Evolutionary conservation across 2,113 vertebrate genomes (phyloP).

Genomic region (Sinocyclocheilus anshuiensis): DNA sequence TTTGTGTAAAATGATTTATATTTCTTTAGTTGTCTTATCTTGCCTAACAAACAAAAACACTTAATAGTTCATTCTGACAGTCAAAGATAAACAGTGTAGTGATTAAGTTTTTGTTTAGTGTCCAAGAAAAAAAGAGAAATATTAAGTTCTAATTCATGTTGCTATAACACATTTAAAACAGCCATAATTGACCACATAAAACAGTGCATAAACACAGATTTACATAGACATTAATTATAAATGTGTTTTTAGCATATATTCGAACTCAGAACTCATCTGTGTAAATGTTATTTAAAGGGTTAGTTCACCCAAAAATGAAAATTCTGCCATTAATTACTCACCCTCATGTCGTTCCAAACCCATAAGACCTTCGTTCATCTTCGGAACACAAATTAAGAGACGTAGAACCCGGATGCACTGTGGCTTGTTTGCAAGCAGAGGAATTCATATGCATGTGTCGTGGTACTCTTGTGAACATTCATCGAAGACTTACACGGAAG

Average conservation of each 20-base stretch:
- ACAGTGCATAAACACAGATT: no score
- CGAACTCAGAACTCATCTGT: neutral
- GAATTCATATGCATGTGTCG: no score
- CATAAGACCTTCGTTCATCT: neutral
- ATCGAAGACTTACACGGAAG: no score
- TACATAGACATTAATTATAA: no score
- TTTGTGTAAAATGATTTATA: neutral
- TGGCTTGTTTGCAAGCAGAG: no score
- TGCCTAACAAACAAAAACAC: neutral
- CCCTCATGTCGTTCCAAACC: neutral
- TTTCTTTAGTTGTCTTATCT: neutral
- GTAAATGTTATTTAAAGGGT: neutral
- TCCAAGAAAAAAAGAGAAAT: neutral
- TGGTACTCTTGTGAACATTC: no score
- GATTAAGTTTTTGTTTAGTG: neutral
- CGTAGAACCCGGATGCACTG: no score
- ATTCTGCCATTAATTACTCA: neutral
- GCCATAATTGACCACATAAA: no score
- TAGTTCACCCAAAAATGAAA: neutral
- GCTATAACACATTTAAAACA: neutral
- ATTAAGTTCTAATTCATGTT: no score
- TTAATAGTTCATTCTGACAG: neutral
- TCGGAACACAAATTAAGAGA: neutral
- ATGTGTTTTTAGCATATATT: no score
- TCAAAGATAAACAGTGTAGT: neutral